Base-by-base conservation (phyloP, 2,797 vertebrate genomes). In the Coregonus suidteri region DNA sequence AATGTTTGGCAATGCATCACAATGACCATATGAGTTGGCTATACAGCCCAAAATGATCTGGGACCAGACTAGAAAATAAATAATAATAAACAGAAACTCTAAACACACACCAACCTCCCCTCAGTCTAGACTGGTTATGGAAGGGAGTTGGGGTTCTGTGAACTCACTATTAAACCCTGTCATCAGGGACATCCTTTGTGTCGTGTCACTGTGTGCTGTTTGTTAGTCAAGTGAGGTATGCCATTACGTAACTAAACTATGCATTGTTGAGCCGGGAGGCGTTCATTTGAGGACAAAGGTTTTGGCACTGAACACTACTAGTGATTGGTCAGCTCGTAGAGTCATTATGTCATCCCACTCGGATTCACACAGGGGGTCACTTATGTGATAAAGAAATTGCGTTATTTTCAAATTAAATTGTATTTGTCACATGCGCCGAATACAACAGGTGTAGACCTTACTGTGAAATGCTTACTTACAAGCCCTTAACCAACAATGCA, bases 221-320 rank as follows among this genome's bases (percentile, higher is more conserved):
- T 77, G 77, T 73, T 74, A 71, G 76, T 84, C 84, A 74, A 47
- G 77, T 80, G 0, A 75, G 84, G 7, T 75, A 74, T 73, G 81
- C 79, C 73, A 84, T 91, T 91, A 88, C 1, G n/a, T 88, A 88
- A 88, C 30, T 31, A 20, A 56, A 65, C 41, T 69, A 79, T 77
- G 37, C 15, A 59, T 34, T 71, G 54, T 71, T 68, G 3, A 1
- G 66, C 66, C 59, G 25, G 64, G 65, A 59, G 18, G 64, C 37
- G 70, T 83, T 88, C 65, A 83, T 74, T 77, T 80, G 78, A 20
- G 75, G 47, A 89, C 82, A 90, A 89, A 86, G 85, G 25, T 76
- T 84, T 30, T 88, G 77, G 79, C 41, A 68, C 59, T 14, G 59
- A 54, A 14, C 62, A 74, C 35, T 31, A n/a, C 35, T 25, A 14